phyloP scores from a whole-genome alignment of 2,113 vertebrate genomes.

The Dasyprocta punctata region DNA sequence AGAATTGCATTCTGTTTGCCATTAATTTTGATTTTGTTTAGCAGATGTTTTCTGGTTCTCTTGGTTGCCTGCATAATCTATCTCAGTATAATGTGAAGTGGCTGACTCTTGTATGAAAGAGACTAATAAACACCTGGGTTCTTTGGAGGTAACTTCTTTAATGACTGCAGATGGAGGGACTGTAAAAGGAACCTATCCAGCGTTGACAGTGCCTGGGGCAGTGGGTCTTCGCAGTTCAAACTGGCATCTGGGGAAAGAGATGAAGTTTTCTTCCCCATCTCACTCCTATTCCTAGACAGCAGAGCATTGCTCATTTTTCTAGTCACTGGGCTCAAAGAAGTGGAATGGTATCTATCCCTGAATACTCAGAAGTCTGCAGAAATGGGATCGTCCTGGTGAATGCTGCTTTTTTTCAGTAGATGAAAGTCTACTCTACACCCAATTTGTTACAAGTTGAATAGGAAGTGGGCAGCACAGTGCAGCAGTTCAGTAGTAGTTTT shows the following conservation, averaged over 20 bases:
- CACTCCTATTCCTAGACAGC: too few relatives aligned
- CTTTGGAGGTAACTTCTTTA: constrained; percentile 71
- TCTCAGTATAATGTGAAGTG: constrained; percentile 51
- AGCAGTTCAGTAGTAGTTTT: neutral
- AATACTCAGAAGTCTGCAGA: neutral
- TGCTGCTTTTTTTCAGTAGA: neutral
- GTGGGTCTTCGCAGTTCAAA: constrained; percentile 50
- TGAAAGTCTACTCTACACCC: neutral
- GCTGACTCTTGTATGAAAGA: constrained; percentile 62
- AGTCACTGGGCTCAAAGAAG: neutral
- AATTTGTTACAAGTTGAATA: neutral
- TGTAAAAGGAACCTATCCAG: constrained; percentile 8
- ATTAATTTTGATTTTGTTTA: constrained; percentile 84
- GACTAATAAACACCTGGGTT: constrained; percentile 61
- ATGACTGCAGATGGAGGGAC: neutral
- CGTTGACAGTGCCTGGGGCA: neutral
- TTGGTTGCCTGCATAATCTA: constrained; percentile 69
- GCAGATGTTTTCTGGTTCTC: constrained; percentile 83
- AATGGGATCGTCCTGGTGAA: neutral
- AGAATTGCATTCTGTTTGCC: constrained; percentile 76
- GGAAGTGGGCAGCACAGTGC: neutral
- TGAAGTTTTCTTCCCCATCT: neutral
- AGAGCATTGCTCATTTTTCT: neutral
- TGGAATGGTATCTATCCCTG: neutral
- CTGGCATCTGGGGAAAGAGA: constrained; percentile 7